Base-by-base conservation (phyloP, 1,140 invertebrate genomes). In the Drosophila neocordata region DNA sequence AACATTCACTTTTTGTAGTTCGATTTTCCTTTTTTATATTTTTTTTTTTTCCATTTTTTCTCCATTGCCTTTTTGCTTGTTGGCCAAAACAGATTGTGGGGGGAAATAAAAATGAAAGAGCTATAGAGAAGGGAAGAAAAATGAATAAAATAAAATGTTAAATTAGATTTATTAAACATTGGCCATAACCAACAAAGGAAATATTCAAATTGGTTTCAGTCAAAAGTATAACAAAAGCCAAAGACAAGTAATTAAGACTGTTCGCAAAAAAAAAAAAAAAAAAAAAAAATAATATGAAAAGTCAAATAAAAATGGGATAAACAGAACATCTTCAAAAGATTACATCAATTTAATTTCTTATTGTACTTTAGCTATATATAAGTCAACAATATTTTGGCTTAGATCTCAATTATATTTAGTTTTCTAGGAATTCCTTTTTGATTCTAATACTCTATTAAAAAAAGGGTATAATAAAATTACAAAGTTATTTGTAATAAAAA, bases 81-180 rank as follows among this genome's bases (percentile, higher is more conserved):
- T 52, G 51, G 48, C 48, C 3, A 55, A 44, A 44, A 7, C 24
- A 13, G 22, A 31, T 31, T 27, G 8, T 12, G n/a, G 24, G n/a
- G n/a, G 22, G 22, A 24, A 24, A 24, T 2, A 24, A 24, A 22
- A 31, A 55, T 1, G 2, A 13, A 13, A 24, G 11, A 55, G 9
- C 22, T 6, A 20, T 3, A 52, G 11, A 15, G 13, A 31, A 8
- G 24, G 5, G 27, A 53, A 27, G 20, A 31, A 31, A 31, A 55
- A 20, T 4, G 2, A 31, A 34, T 55, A 55, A 55, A 55, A 34
- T 12, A 34, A 56, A 31, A 56, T 34, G n/a, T n/a, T 27, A 27
- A 34, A 56, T 34, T 56, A 27, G 53, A 56, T 56, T 56, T 27
- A 56, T 34, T 34, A 48, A 56, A 56, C 53, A 56, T 56, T 56